Evolutionary conservation across 2,113 vertebrate genomes (phyloP), one percentile per base, ranked within the genome.

Genomic region (Calonectris borealis): DNA sequence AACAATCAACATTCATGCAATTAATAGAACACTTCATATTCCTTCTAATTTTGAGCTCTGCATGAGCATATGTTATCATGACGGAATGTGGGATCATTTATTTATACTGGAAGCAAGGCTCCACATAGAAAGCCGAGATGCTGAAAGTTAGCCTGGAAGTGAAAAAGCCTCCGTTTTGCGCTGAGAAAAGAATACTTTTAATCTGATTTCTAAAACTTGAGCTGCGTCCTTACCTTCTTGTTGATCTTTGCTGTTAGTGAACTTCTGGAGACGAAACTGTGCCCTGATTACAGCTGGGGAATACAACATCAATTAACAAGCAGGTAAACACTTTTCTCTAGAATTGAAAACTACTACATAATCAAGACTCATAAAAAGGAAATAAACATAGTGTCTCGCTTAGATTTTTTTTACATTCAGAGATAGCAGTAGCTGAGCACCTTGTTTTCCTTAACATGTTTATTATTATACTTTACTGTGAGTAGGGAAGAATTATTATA

Each of bases 1-100:
- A 97, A 97, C 97, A 97, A 97, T 98, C 96, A 96, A 90, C 90
- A 94, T 97, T 98, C 94, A 95, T 95, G 96, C 89, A 97, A 98
- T 98, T 97, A 97, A 95, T 93, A 76, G 95, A 97, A 87, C 95
- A 92, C 97, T 97, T 93, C 81, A 90, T 96, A 94, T 97, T 97
- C 97, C 80, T 93, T 97, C 94, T 97, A 97, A 96, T 97, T 95
- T 97, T 97, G 92, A 94, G 85, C 90, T 98, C 95, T 96, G 92
- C 73, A 70, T 80, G 97, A 90, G 88, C 94, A 97, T 97, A 98
- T 97, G 97, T 97, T 97, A 97, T 97, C 95, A 95, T 88, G 93
- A 93, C 93, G 77, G 97, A 97, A 96, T 93, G 84, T 97, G 93
- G 96, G 96, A 91, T 97, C 77, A 97, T 93, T 96, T 96, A 95